Conservation (phyloP, 2,113 vertebrate genomes). For the Dipodomys ordii region DNA sequence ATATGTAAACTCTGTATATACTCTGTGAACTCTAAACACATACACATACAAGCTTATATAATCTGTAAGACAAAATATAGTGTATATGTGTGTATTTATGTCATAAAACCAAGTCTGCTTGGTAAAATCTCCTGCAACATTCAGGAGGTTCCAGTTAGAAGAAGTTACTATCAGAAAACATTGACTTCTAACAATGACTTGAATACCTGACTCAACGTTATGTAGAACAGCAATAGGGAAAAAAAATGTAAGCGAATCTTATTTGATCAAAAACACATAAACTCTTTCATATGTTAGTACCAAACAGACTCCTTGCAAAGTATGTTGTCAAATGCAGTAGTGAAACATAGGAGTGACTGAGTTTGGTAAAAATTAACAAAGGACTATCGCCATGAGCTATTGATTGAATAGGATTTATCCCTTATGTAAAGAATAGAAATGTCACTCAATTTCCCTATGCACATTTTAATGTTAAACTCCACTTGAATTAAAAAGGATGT, state of each 20-base stretch:
- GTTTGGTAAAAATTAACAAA: neutral
- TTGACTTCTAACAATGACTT: constrained; percentile 48
- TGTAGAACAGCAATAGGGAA: neutral
- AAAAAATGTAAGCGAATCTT: constrained; percentile 46
- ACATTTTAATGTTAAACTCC: neutral
- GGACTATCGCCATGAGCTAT: neutral
- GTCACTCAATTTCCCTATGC: neutral
- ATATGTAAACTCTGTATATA: too few relatives aligned
- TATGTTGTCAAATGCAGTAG: neutral
- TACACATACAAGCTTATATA: neutral
- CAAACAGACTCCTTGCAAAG: constrained; percentile 9
- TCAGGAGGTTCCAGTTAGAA: constrained; percentile 10
- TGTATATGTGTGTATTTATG: neutral
- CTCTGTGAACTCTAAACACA: too few relatives aligned
- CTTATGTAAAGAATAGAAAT: too few relatives aligned
- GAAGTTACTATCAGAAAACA: constrained; percentile 24
- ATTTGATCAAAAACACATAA: constrained; percentile 59
- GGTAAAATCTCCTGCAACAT: neutral
- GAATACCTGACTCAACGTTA: constrained; percentile 54
- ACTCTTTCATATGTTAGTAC: constrained; percentile 58
- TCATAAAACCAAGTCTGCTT: neutral
- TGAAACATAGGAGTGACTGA: neutral
- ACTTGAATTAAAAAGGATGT: neutral
- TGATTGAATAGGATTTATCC: neutral
- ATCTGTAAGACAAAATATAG: too few relatives aligned